Base-by-base conservation (phyloP, 2,888 invertebrate genomes). In the Silvanus unidentatus region DNA sequence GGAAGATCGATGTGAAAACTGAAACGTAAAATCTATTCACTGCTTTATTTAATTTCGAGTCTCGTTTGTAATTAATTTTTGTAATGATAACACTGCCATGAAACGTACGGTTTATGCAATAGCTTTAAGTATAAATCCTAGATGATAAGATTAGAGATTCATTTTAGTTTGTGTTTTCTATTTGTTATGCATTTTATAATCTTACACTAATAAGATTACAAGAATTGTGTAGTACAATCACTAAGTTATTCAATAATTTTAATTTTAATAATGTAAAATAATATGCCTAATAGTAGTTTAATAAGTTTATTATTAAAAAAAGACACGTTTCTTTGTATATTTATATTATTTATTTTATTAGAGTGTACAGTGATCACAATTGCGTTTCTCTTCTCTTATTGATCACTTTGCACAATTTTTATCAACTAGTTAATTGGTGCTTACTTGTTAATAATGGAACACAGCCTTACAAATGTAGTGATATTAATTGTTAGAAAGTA, bases 181-280 rank as follows among this genome's bases (percentile, higher is more conserved):
- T 12, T 32, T 32, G 32, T 32, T 32, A 32, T 32, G 32, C 22
- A 22, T 22, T 22, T 22, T 22, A 22, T 22, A 22, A 22, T 22
- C 22, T 22, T 32, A 32, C 14, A 16, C 14, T 37, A 39, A 42
- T 49, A 48, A 55, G 58, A 55, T 58, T 58, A 50, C 59, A 59
- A 61, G 62, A 63, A 63, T 64, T 64, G 62, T 62, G 58, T 56
- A 57, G 62, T 56, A 64, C 64, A 64, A 64, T 64, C 64, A 62
- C 57, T 62, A 50, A 49, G 48, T 56, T 55, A 29, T 45, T 45
- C 45, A 42, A 38, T 28, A 40, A 29, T 39, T 45, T 45, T 43
- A 43, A 42, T 48, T 48, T 37, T 30, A 37, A 28, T 5, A 37
- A 12, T 41, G 29, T 37, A 30, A 30, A 40, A 16, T 29, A 39